Percentiles rank a stretch among this genome's conserved stretches.
phyloP scores from a whole-genome alignment of 2,797 vertebrate genomes.

The Clarias pachynema region DNA sequence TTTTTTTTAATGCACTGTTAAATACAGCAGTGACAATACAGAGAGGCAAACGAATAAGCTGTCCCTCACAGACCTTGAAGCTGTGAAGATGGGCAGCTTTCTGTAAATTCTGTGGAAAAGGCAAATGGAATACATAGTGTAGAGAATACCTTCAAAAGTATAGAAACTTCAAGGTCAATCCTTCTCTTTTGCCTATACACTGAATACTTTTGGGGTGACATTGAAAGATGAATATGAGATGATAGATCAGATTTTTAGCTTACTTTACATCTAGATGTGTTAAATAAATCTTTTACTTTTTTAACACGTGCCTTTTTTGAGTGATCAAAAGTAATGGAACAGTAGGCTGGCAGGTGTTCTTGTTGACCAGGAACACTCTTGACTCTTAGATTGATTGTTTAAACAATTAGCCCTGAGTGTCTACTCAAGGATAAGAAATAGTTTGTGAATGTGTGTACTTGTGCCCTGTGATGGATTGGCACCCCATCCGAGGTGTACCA shows the following conservation, averaged over 20 bases:
- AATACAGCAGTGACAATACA: slow-evolving; percentile 24
- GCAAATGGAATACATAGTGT: not conserved
- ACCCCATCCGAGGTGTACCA: too few species aligned
- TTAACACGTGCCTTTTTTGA: not conserved
- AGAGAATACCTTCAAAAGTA: not conserved
- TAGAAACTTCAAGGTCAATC: not conserved
- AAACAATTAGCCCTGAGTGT: not conserved
- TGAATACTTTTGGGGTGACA: not conserved
- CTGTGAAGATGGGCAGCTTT: slow-evolving; percentile 9
- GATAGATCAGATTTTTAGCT: not conserved
- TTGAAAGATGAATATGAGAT: not conserved
- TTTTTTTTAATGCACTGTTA: not conserved
- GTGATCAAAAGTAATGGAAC: not conserved
- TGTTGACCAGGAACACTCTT: not conserved
- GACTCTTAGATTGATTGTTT: not conserved
- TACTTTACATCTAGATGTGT: not conserved
- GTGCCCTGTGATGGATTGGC: too few species aligned
- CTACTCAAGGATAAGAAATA: not conserved
- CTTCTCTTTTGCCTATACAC: not conserved
- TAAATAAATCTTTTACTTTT: not conserved
- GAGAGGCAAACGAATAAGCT: slow-evolving; percentile 13
- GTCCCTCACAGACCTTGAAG: slow-evolving; percentile 24
- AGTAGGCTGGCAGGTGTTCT: not conserved
- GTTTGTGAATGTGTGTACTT: too few species aligned
- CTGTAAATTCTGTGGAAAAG: slow-evolving; percentile 11